These are phyloP conservation scores for Sciurus niger DNA, from an alignment of 2,113 vertebrate species.

Conservation along the genomic window DNA sequence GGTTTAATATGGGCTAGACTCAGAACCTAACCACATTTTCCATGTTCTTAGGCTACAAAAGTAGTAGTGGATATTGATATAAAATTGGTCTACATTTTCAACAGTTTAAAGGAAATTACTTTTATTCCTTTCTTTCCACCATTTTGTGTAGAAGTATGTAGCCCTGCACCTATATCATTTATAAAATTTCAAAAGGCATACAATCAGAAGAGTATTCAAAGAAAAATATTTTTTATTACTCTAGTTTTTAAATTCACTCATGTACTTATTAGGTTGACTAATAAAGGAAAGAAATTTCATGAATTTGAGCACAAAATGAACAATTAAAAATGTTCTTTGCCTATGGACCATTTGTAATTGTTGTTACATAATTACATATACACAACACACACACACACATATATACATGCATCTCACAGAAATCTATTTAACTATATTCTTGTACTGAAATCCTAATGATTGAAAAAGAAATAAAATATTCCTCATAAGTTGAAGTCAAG, in stretches of 20 bases:
- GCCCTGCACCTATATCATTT: not conserved
- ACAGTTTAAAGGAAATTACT: not conserved
- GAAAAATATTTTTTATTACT: not conserved
- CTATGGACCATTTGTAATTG: not conserved
- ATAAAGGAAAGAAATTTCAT: not conserved
- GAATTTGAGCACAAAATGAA: not conserved
- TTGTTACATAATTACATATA: not conserved
- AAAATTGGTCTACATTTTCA: not conserved
- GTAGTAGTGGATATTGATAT: not conserved
- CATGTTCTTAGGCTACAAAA: too few species aligned
- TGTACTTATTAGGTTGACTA: not conserved
- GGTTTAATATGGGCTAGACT: not conserved
- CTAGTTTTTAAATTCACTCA: not conserved
- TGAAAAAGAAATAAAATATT: slow-evolving; percentile 28
- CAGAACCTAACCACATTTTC: too few species aligned
- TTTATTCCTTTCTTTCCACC: not conserved
- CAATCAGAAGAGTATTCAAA: not conserved
- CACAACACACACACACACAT: too few species aligned
- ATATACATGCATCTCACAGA: not conserved
- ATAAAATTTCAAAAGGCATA: not conserved
- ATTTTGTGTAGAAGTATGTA: not conserved
- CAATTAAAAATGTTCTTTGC: not conserved
- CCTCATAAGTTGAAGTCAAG: slow-evolving; percentile 43
- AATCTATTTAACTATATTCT: not conserved
- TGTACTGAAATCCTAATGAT: not conserved